These are phyloP conservation scores for Cantharis flavilabris DNA, from an alignment of 2,888 invertebrate genomes.

Conservation along the genomic window DNA sequence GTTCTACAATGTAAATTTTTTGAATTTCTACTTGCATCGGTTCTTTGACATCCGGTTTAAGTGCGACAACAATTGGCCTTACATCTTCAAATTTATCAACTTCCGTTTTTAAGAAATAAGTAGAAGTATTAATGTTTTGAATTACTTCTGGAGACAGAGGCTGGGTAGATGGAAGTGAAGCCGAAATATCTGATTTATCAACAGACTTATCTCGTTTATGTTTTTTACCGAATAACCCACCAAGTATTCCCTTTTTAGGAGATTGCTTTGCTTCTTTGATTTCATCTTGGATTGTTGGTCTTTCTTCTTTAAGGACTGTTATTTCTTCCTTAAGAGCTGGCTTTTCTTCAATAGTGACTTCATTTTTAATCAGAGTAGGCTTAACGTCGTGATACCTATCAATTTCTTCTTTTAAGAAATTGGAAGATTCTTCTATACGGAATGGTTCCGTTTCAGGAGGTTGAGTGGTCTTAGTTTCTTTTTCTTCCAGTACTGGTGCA, in stretches of 20 bases:
- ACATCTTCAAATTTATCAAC: constrained; percentile 18
- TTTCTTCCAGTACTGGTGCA: constrained; percentile 26
- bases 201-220: constrained; percentile 23
- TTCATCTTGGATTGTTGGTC: constrained; percentile 20
- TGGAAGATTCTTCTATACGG: constrained; percentile 31
- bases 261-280: not conserved
- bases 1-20: constrained; percentile 10
- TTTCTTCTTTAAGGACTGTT: constrained; percentile 23
- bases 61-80: not conserved
- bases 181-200: not conserved
- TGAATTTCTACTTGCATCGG: constrained; percentile 14
- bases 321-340: too few relatives aligned
- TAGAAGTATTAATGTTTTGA: constrained; percentile 29
- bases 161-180: not conserved
- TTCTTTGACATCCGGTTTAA: not conserved
- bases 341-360: too few relatives aligned
- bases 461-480: constrained; percentile 3
- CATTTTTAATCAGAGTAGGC: not conserved
- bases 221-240: constrained; percentile 34
- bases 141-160: not conserved
- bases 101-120: constrained; percentile 15
- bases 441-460: not conserved
- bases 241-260: constrained; percentile 27
- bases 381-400: constrained; percentile 34
- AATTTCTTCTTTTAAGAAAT: constrained; percentile 32